phyloP scores from a whole-genome alignment of 1,140 invertebrate genomes.

The Carposina sasakii region DNA sequence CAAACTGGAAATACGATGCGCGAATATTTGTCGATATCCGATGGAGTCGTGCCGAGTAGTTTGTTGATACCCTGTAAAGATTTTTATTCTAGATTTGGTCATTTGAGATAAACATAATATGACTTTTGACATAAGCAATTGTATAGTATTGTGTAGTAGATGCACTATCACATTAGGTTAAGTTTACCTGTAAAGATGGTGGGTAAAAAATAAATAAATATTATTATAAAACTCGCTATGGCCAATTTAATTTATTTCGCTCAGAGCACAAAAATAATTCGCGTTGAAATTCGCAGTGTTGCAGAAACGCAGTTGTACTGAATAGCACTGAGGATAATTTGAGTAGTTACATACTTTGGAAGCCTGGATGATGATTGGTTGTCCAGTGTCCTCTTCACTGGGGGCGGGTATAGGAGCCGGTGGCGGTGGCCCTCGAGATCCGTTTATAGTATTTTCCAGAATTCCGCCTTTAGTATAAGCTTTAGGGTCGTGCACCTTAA shows the following conservation, averaged over 20 bases:
- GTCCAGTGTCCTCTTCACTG: conserved; percentile 76
- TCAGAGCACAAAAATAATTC: neutral
- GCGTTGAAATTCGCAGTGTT: neutral
- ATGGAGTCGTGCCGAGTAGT: conserved; percentile 91
- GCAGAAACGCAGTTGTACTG: neutral
- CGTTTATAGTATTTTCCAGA: conserved; percentile 90
- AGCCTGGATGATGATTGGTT: conserved; percentile 83
- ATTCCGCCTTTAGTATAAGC: conserved; percentile 91
- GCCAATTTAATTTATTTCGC: neutral
- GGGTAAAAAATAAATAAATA: too few relatives aligned
- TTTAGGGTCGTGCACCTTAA: conserved; percentile 93
- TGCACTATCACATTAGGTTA: too few relatives aligned
- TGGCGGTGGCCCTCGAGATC: conserved; percentile 73
- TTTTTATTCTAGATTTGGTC: too few relatives aligned
- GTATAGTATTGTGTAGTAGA: too few relatives aligned
- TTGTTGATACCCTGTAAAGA: conserved; percentile 85
- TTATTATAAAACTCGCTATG: too few relatives aligned
- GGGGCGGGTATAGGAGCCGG: conserved; percentile 53
- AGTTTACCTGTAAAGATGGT: too few relatives aligned
- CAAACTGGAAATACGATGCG: conserved; percentile 96
- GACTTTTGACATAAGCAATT: too few relatives aligned
- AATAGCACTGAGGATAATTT: neutral
- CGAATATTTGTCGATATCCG: conserved; percentile 97
- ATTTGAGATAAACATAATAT: too few relatives aligned
- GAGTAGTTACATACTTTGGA: conserved; percentile 74